phyloP scores from a whole-genome alignment of 2,888 invertebrate genomes.

The Andricus curvator region DNA sequence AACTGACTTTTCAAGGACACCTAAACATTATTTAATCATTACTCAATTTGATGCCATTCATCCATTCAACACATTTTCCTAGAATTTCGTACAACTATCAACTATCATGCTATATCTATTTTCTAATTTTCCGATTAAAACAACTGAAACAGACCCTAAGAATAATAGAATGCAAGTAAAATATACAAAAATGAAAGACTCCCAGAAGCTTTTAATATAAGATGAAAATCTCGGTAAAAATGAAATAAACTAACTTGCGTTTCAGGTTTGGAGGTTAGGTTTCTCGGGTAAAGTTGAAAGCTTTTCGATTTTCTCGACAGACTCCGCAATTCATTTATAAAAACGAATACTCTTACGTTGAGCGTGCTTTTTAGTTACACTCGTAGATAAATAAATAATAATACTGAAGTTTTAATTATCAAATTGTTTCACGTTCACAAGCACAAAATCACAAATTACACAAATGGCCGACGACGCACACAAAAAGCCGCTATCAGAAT shows the following conservation, averaged over 20 bases:
- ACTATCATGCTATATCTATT: not conserved
- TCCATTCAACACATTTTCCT: not conserved
- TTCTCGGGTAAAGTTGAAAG: not conserved
- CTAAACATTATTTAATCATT: not conserved
- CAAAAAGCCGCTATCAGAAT: not conserved
- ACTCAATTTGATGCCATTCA: not conserved
- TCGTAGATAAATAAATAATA: not conserved
- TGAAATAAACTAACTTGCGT: conserved; percentile 20
- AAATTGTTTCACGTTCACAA: not conserved
- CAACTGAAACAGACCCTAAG: not conserved
- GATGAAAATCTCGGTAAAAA: not conserved
- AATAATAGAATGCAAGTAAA: not conserved
- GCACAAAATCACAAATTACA: not conserved
- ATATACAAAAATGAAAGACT: not conserved
- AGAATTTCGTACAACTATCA: not conserved
- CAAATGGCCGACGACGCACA: conserved; percentile 6
- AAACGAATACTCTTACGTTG: not conserved
- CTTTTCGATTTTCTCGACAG: not conserved
- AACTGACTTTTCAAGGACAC: not conserved
- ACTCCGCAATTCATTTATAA: not conserved
- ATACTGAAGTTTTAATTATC: not conserved
- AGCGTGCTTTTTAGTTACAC: not conserved
- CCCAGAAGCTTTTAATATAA: not conserved
- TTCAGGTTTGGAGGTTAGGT: conserved; percentile 32
- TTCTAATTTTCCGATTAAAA: not conserved